Conservation (phyloP, 2,113 vertebrate species). For the Tamias sibiricus region DNA sequence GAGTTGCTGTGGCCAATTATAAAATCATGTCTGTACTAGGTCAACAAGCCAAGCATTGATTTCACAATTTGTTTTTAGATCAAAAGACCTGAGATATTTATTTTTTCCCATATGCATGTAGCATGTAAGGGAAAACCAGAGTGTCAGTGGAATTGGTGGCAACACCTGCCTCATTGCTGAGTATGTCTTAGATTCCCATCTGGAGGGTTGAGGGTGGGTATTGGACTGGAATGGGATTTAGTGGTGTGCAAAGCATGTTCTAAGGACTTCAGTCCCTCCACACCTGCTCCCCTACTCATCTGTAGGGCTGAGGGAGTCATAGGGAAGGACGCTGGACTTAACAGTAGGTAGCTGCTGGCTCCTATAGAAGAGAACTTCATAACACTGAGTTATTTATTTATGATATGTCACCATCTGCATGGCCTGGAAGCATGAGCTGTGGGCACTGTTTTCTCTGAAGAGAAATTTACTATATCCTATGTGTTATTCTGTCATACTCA, state of each 20-base stretch:
- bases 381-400: background rate
- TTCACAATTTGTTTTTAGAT: background rate
- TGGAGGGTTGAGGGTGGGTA: background rate
- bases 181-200: background rate
- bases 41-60: background rate
- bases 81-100: background rate
- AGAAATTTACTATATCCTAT: background rate
- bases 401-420: too few species aligned
- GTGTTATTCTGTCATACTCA: background rate
- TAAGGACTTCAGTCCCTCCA: rapidly evolving
- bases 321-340: background rate
- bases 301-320: too few species aligned
- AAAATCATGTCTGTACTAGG: background rate
- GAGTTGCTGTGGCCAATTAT: background rate
- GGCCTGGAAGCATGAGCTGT: too few species aligned
- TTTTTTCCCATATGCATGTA: background rate
- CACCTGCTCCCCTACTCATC: background rate
- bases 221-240: background rate
- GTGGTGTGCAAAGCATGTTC: background rate
- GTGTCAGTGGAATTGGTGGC: background rate
- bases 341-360: background rate
- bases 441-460: background rate
- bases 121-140: background rate
- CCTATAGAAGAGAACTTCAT: background rate
- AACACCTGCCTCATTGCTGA: background rate